These are phyloP conservation scores for Dryocosmus kuriphilus DNA, from an alignment of 2,888 invertebrate species.

Conservation along the genomic window DNA sequence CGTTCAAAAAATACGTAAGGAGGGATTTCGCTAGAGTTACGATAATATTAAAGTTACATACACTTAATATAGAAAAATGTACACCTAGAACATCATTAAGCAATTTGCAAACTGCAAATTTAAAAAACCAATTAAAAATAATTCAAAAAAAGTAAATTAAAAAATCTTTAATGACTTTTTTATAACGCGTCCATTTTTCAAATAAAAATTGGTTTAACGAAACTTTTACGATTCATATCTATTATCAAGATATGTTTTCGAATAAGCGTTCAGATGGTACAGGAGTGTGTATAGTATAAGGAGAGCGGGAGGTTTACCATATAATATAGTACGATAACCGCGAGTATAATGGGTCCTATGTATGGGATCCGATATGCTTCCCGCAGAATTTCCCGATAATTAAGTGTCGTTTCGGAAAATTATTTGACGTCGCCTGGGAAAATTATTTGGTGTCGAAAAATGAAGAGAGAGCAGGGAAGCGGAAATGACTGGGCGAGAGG, in stretches of 20 bases:
- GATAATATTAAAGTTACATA: too few relatives aligned
- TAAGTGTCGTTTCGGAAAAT: constrained; percentile 70
- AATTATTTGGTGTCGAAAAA: constrained; percentile 21
- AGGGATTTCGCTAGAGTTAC: too few relatives aligned
- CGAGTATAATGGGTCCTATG: constrained; percentile 36
- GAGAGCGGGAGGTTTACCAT: not conserved
- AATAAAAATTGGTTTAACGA: not conserved
- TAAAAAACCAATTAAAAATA: too few relatives aligned
- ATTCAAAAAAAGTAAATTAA: too few relatives aligned
- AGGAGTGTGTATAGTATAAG: not conserved
- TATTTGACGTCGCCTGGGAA: constrained; percentile 52
- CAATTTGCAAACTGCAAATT: too few relatives aligned
- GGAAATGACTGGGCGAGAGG: constrained; percentile 58
- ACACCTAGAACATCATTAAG: too few relatives aligned
- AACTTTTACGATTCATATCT: not conserved
- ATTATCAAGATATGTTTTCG: not conserved
- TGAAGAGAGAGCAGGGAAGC: constrained; percentile 45
- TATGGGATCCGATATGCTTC: constrained; percentile 23
- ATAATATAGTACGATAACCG: constrained; percentile 36
- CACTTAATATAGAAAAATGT: too few relatives aligned
- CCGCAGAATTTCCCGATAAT: constrained; percentile 69
- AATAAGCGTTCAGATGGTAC: not conserved
- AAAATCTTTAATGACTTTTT: too few relatives aligned
- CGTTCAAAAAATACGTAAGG: too few relatives aligned
- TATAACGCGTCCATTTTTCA: too few relatives aligned